A percentile compares a stretch with the other conserved stretches of the same genome.
phyloP scores from a whole-genome alignment of 1,140 invertebrate genomes.

The Helicoverpa zea region DNA sequence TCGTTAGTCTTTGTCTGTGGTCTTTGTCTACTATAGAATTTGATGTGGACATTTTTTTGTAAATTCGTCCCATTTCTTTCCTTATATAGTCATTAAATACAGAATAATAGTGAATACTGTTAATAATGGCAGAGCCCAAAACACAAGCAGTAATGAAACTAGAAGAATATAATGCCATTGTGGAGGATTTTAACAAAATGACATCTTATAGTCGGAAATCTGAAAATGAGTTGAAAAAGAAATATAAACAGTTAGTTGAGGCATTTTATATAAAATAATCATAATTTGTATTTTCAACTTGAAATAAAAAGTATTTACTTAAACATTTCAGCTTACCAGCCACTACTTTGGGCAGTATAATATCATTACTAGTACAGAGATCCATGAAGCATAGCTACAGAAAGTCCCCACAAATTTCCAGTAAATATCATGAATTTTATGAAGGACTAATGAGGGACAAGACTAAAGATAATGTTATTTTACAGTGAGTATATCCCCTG shows the following conservation, averaged over 20 bases:
- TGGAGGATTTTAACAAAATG: constrained; percentile 78
- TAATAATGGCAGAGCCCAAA: constrained; percentile 59
- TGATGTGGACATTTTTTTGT: no score
- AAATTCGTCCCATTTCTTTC: background rate
- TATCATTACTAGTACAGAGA: constrained; percentile 77
- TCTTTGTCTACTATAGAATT: no score
- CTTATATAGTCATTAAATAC: no score
- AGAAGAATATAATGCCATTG: constrained; percentile 78
- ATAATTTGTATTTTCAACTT: background rate
- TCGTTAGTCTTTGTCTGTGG: no score
- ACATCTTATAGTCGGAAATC: constrained; percentile 73
- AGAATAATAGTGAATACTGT: background rate
- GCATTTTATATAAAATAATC: constrained; percentile 14
- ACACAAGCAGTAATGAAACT: constrained; percentile 68
- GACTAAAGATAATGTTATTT: constrained; percentile 73
- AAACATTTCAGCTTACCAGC: constrained; percentile 70
- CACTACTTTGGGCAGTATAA: constrained; percentile 76
- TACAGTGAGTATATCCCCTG: constrained; percentile 67
- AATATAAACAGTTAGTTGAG: constrained; percentile 75
- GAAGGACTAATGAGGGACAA: constrained; percentile 75
- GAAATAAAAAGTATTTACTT: background rate
- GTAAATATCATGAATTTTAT: constrained; percentile 81
- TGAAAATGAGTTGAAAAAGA: constrained; percentile 78
- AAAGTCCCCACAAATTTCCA: constrained; percentile 80
- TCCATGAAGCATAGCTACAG: constrained; percentile 82